Percentiles rank a stretch among this genome's conserved stretches.
These are phyloP conservation scores for Dascillus cervinus DNA, from an alignment of 2,888 invertebrate species.

Conservation along the genomic window DNA sequence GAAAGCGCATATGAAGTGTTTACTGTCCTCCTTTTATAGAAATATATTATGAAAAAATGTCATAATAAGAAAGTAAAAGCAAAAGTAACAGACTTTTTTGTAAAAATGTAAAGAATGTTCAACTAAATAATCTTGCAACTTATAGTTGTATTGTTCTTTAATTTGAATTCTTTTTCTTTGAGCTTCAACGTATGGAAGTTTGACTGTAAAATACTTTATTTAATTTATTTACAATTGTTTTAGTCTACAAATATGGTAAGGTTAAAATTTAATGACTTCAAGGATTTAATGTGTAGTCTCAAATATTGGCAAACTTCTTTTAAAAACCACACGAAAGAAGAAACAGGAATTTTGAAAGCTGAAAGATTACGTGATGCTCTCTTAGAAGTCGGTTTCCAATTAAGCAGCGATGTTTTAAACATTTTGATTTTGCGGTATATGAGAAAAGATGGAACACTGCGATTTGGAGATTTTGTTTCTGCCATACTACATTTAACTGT, in stretches of 20 bases:
- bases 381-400: conserved; percentile 78
- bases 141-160: too few species aligned
- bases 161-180: too few species aligned
- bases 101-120: too few species aligned
- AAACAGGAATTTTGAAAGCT: conserved; percentile 81
- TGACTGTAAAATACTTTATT: too few species aligned
- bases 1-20: too few species aligned
- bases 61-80: too few species aligned
- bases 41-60: too few species aligned
- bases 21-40: too few species aligned
- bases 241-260: conserved; percentile 72
- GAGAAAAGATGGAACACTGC: conserved; percentile 84
- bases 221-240: too few species aligned
- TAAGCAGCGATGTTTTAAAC: conserved; percentile 77
- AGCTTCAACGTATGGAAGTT: too few species aligned
- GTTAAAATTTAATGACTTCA: conserved; percentile 77
- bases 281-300: conserved; percentile 84
- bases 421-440: conserved; percentile 79
- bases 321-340: conserved; percentile 83
- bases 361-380: conserved; percentile 79
- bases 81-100: too few species aligned
- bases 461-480: conserved; percentile 88
- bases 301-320: conserved; percentile 89
- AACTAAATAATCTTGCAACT: too few species aligned
- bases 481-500: conserved; percentile 82